Evolutionary conservation across 2,888 invertebrate genomes (phyloP).

Genomic region (Drosophila subsilvestris): DNA sequence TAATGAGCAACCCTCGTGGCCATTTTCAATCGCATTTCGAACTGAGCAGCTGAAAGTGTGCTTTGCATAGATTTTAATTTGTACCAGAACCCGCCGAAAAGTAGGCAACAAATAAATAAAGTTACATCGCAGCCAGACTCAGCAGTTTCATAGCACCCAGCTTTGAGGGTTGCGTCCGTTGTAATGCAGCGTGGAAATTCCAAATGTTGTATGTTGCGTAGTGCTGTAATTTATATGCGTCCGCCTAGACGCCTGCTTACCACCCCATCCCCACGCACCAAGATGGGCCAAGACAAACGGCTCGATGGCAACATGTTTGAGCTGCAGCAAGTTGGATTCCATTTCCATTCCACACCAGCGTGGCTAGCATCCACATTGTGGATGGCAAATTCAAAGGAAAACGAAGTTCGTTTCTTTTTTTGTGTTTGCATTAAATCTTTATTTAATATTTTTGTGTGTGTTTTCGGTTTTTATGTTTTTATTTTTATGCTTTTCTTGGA

Average conservation of each 20-base stretch:
- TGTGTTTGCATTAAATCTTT: slow-evolving; percentile 59
- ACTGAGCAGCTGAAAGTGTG: background rate
- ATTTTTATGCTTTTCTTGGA: slow-evolving; percentile 4
- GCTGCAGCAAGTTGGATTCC: slow-evolving; percentile 56
- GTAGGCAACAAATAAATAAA: slow-evolving; percentile 17
- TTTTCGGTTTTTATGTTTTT: slow-evolving; percentile 15
- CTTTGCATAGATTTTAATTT: background rate
- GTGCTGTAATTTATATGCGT: too few relatives aligned
- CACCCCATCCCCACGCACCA: too few relatives aligned
- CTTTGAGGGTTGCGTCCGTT: background rate
- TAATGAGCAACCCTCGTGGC: too few relatives aligned
- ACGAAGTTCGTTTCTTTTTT: slow-evolving; percentile 34
- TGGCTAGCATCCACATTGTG: slow-evolving; percentile 27
- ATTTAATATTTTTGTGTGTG: slow-evolving; percentile 40
- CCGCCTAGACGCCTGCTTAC: too few relatives aligned
- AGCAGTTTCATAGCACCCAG: background rate
- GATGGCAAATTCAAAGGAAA: slow-evolving; percentile 30
- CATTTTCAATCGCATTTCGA: background rate
- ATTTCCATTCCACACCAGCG: slow-evolving; percentile 31
- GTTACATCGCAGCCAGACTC: slow-evolving; percentile 14
- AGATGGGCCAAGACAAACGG: slow-evolving; percentile 40
- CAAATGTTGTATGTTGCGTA: too few relatives aligned
- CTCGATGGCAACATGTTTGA: slow-evolving; percentile 34
- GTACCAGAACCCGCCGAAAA: slow-evolving; percentile 9
- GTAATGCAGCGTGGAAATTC: too few relatives aligned